Conservation (phyloP, 30 jellyfish, hydroid and myxozoan genomes). For the Turritopsis dohrnii region DNA sequence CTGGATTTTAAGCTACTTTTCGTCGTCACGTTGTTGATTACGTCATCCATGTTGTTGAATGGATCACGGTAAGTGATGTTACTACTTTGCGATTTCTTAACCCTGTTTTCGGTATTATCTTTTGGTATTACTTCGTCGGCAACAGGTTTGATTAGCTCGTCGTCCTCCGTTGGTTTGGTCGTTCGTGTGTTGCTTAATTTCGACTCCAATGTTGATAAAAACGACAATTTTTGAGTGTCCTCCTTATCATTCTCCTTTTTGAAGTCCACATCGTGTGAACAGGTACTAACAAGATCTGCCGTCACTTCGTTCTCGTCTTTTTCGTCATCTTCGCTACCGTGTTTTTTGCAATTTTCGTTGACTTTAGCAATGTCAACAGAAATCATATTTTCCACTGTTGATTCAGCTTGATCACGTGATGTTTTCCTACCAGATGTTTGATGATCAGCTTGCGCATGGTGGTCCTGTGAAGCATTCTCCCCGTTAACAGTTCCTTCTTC, state of each 20-base stretch:
- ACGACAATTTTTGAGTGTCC: neutral
- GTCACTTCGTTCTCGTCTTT: neutral
- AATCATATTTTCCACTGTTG: too few species aligned
- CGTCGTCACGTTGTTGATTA: neutral
- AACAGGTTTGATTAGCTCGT: neutral
- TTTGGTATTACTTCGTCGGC: neutral
- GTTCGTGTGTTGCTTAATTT: neutral
- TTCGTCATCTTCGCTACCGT: neutral
- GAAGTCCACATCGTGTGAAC: neutral
- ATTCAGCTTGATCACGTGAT: too few species aligned
- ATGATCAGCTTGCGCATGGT: too few species aligned
- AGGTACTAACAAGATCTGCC: too few species aligned
- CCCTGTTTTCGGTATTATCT: neutral
- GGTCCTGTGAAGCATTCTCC: neutral
- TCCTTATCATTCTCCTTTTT: neutral
- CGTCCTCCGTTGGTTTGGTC: neutral
- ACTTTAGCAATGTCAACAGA: too few species aligned
- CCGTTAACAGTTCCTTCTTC: neutral
- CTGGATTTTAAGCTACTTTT: neutral
- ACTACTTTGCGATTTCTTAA: neutral
- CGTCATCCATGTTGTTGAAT: neutral
- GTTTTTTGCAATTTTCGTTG: too few species aligned
- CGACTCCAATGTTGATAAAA: neutral
- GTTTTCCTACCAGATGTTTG: too few species aligned
- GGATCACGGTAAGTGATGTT: neutral